Evolutionary conservation across 2,888 invertebrate species (phyloP), one percentile per base, ranked within the genome.

Genomic region (Diarsia mendica): DNA sequence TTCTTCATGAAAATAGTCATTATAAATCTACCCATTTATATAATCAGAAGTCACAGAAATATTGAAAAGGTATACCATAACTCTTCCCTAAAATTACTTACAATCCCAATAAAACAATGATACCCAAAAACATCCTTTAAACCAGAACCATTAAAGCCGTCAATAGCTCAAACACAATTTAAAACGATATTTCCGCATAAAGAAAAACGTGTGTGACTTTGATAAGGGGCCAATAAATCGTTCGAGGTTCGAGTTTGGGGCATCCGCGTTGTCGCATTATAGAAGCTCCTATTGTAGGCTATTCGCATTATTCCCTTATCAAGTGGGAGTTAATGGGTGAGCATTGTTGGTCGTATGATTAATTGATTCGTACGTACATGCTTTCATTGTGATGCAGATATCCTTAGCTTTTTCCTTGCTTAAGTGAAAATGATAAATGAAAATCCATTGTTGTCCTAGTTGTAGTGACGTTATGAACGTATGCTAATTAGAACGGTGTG

Each of bases 321-420:
- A 95, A 95, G 93, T 94, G 93, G 93, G 95, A 95, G 95, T 95
- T 96, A 96, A 96, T 96, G 96, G 95, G 94, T 93, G 88, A 93
- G 94, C 96, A 93, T 96, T 96, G 95, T 96, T 93, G 92, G 88
- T 92, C 87, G 84, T 94, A 96, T 96, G 96, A 96, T 96, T 96
- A 96, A 96, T 96, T 95, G 96, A 95, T 95, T 93, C 91, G 90
- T 91, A 89, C 91, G 91, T 92, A 92, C 92, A 92, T 92, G 90
- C 91, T 92, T 91, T 93, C 93, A 94, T 96, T 96, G 95, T 96
- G 87, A 95, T 95, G 94, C 93, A 95, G 93, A 95, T 95, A 95
- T 95, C 93, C 93, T 95, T 90, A 93, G 92, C 93, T 93, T 95
- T 95, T 95, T 94, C 94, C 91, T 87, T 82, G 86, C 90, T 90